Base-by-base conservation (phyloP, 2,888 invertebrate species). In the Oegoconia quadripuncta region DNA sequence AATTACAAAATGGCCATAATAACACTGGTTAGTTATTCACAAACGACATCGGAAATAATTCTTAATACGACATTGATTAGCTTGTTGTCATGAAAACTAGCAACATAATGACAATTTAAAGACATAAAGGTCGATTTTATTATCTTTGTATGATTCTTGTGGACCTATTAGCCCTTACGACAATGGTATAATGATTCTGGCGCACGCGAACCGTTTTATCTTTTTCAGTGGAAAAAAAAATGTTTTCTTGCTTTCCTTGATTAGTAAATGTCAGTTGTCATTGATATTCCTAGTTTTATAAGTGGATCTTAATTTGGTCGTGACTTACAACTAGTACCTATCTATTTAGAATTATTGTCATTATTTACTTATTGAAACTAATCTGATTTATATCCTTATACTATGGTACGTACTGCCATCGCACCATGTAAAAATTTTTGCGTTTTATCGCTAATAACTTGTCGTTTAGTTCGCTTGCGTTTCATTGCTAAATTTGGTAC, bases 51-150 rank as follows among this genome's bases (percentile, higher is more conserved):
- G 73, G 68, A 68, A 74, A 78, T 70, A 77, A 81, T 84, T 86
- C 80, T 77, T 82, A 80, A 84, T 84, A 84, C 64, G 83, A 84
- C 84, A 82, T 81, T 86, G 82, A 87, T 87, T 80, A 83, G 77
- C 49, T 69, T 55, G 58, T 59, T 67, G 74, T 64, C 69, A 79
- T 69, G 77, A 71, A 65, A 74, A 69, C 50, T 50, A 55, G 57
- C 60, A 59, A 64, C 63, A 66, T 86, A 87, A 87, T 81, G 87
- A 82, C 81, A 81, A 83, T 86, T 87, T 87, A 86, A 87, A 87
- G 84, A 86, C 86, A 72, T 77, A 78, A 62, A 87, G 83, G 79
- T 82, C 76, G 78, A 77, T 82, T 86, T 87, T 83, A 83, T 86
- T 87, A 86, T 82, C 81, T 75, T 80, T 77, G 78, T 87, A 84